Percentiles rank a stretch among this genome's conserved stretches.
These are phyloP conservation scores for Noctua fimbriata DNA, from an alignment of 2,888 invertebrate genomes.

Conservation along the genomic window DNA sequence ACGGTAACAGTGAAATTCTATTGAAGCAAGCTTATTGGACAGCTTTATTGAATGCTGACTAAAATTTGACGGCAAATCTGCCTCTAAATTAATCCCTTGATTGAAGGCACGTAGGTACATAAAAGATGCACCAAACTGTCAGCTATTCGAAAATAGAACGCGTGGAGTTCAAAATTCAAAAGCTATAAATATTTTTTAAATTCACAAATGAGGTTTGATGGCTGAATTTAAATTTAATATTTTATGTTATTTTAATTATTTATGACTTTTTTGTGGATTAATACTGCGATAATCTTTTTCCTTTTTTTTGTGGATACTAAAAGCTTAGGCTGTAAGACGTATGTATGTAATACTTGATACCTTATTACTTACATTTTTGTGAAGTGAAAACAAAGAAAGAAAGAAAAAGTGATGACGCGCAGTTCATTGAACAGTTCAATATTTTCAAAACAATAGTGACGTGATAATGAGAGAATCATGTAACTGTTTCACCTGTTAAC, in stretches of 20 bases:
- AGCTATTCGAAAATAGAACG: slow-evolving; percentile 31
- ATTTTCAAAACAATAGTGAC: slow-evolving; percentile 56
- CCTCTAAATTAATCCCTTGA: neutral
- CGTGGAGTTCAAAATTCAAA: neutral
- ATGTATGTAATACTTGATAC: neutral
- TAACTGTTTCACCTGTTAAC: slow-evolving; percentile 68
- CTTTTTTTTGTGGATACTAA: neutral
- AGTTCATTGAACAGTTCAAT: slow-evolving; percentile 52
- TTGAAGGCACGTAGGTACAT: neutral
- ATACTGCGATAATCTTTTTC: neutral
- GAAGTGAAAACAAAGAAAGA: slow-evolving; percentile 21
- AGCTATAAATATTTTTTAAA: too few relatives aligned
- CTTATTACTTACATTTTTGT: neutral
- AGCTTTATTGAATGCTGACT: slow-evolving; percentile 23
- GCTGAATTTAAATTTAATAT: neutral
- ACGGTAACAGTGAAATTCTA: slow-evolving; percentile 48
- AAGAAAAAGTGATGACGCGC: slow-evolving; percentile 31
- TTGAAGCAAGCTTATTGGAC: slow-evolving; percentile 23
- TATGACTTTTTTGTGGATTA: neutral
- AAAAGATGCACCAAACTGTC: neutral
- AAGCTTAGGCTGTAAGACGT: neutral
- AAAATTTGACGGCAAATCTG: slow-evolving; percentile 23
- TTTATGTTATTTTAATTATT: neutral
- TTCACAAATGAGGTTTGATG: neutral
- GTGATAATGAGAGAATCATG: slow-evolving; percentile 73